A percentile compares a stretch with the other conserved stretches of the same genome.
phyloP scores from a whole-genome alignment of 1,140 invertebrate species.

The Dryas iulia region DNA sequence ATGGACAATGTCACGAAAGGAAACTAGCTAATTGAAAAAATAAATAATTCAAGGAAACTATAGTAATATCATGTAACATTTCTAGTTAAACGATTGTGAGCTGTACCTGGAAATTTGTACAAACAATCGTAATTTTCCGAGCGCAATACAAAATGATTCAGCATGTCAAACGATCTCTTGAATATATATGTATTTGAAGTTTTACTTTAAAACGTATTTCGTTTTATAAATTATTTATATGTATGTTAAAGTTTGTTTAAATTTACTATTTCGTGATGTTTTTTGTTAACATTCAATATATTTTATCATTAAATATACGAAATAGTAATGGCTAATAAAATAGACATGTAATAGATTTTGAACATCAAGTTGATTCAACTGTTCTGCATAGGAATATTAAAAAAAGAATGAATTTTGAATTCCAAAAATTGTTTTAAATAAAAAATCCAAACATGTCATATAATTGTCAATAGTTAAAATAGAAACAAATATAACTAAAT shows the following conservation, averaged over 20 bases:
- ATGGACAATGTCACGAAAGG: constrained; percentile 12
- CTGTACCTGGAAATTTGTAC: constrained; percentile 33
- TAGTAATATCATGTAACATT: constrained; percentile 34
- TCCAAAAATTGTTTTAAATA: no score
- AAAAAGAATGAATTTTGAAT: no score
- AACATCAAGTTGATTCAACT: no score
- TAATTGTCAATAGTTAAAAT: no score
- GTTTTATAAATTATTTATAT: neutral
- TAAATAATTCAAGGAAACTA: constrained; percentile 36
- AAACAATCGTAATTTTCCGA: constrained; percentile 36
- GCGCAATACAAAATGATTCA: constrained; percentile 31
- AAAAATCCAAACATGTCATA: no score
- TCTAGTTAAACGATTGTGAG: constrained; percentile 22
- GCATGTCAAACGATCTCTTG: constrained; percentile 3
- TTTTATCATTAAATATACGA: no score
- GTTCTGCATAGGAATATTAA: no score
- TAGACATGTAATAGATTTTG: no score
- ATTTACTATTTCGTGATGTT: no score
- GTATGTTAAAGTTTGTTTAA: no score
- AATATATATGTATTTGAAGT: neutral
- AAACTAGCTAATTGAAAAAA: constrained; percentile 22
- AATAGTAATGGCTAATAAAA: no score
- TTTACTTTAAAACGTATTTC: neutral
- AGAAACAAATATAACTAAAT: no score
- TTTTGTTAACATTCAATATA: neutral